Conservation (phyloP, 2,797 vertebrate genomes). For the Artibeus jamaicensis region DNA sequence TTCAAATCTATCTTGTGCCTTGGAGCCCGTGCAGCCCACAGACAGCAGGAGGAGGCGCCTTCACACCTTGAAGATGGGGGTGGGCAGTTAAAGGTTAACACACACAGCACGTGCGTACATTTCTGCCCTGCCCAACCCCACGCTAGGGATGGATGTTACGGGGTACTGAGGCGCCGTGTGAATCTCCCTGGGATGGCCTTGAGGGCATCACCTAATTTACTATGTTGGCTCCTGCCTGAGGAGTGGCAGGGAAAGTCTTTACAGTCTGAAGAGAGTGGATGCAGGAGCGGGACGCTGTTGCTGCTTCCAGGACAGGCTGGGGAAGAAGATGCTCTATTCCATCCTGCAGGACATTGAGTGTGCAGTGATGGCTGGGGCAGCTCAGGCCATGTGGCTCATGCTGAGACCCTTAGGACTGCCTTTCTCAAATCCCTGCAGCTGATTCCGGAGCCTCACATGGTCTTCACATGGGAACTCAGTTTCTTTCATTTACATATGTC, state of each 20-base stretch:
- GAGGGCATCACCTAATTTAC: too few species aligned
- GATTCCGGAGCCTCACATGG: neutral
- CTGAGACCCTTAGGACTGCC: neutral
- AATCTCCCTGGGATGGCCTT: neutral
- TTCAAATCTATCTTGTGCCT: neutral
- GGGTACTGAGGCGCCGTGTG: neutral
- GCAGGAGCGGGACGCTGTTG: neutral
- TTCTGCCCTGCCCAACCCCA: rapidly evolving
- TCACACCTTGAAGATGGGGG: neutral
- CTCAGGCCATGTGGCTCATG: neutral
- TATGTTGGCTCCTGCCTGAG: neutral
- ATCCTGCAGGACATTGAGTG: neutral
- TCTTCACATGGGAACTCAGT: neutral
- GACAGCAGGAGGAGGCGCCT: neutral
- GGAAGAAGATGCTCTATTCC: neutral
- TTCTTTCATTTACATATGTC: neutral
- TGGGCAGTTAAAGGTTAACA: neutral
- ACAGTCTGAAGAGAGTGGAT: neutral
- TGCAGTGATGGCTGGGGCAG: neutral
- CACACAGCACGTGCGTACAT: rapidly evolving
- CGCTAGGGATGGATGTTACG: neutral
- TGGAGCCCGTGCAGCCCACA: neutral
- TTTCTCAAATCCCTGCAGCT: neutral
- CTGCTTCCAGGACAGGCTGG: neutral
- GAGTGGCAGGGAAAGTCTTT: neutral